A percentile compares a stretch with the other conserved stretches of the same genome.
Evolutionary conservation across 2,888 invertebrate genomes (phyloP).

Genomic region (Cenopis cana): DNA sequence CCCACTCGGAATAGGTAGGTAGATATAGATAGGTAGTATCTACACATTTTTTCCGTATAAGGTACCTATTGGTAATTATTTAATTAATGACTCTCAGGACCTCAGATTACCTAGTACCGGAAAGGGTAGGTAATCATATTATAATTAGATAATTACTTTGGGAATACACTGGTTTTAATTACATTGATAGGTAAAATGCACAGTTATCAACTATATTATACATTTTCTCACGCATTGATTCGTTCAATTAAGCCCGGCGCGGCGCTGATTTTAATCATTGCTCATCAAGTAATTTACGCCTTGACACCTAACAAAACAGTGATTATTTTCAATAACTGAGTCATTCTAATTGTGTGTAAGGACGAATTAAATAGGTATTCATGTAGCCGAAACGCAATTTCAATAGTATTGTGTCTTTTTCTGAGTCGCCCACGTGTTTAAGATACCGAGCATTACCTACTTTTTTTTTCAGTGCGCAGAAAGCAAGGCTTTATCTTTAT

Average conservation of each 20-base stretch:
- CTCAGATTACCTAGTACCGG: background rate
- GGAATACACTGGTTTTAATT: conserved; percentile 21
- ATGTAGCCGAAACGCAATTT: conserved; percentile 31
- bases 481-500: background rate
- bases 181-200: conserved; percentile 6
- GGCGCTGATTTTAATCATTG: conserved; percentile 48
- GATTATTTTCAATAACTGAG: conserved; percentile 58
- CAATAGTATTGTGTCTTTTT: background rate
- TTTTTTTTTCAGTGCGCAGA: background rate
- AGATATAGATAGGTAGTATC: no score
- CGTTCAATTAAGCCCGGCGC: conserved; percentile 54
- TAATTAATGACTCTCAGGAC: no score
- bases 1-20: no score
- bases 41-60: no score
- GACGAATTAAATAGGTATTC: conserved; percentile 36
- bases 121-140: background rate
- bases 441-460: no score
- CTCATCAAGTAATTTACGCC: conserved; percentile 55
- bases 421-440: background rate
- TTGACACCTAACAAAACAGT: conserved; percentile 54
- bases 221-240: conserved; percentile 49
- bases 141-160: background rate
- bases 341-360: conserved; percentile 47
- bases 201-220: background rate
- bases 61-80: no score